Evolutionary conservation across 2,797 vertebrate genomes (phyloP), one percentile per base, ranked within the genome.

Genomic region (Scyliorhinus canicula): DNA sequence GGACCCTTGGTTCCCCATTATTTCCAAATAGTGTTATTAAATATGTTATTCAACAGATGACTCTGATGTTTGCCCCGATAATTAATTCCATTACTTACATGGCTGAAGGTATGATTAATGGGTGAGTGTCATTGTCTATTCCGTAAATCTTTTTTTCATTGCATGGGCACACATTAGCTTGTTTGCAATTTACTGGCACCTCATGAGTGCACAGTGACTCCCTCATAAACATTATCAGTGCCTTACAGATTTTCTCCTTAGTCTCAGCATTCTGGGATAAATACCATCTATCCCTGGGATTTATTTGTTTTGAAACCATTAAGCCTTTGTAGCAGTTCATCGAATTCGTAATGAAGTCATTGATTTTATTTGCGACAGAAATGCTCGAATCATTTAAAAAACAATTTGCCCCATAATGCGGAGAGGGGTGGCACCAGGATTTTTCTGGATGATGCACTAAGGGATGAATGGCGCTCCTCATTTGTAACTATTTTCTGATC

Each of bases 261-360:
- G 86, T 91, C 19, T 40, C 57, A 63, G 57, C 40, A 44, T 11
- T 4, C 24, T 65, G 40, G n/a, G 60, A 91, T 91, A 65, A 65
- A 44, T 91, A 26, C 14, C 57, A 65, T 91, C 60, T 40, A 63
- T 91, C n/a, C 5, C 7, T 21, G n/a, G 24, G n/a, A 57, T 57
- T 88, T 63, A 91, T 65, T 91, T 91, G 24, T 60, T 88, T 88
- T 57, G 86, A 57, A n/a, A 90, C 55, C 55, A 60, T 91, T 63
- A 82, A 47, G 40, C 24, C 21, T 82, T 16, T n/a, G 57, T 26
- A 63, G 57, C n/a, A 91, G n/a, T 91, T 24, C 21, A 63, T 65
- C n/a, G 21, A n/a, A 65, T 44, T 91, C 0, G 19, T 63, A 91
- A 63, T 90, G 4, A 60, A 60, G 55, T 60, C 31, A 91, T 19